Evolutionary conservation across 2,888 invertebrate genomes (phyloP).

Genomic region (Hartigia nigra): DNA sequence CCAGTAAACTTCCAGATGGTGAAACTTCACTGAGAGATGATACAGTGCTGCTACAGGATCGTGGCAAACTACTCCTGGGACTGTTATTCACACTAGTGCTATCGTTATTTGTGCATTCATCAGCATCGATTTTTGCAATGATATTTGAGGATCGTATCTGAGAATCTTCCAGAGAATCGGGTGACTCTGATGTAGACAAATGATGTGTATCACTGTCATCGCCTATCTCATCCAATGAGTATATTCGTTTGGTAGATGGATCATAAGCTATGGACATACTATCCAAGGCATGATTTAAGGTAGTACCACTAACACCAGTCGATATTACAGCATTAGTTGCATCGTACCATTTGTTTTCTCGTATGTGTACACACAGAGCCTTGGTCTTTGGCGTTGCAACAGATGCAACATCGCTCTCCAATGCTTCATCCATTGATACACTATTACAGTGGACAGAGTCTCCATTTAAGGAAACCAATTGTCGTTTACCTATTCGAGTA

Average conservation of each 20-base stretch:
- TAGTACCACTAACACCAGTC: slow-evolving; percentile 55
- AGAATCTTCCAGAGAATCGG: slow-evolving; percentile 69
- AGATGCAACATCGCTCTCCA: slow-evolving; percentile 53
- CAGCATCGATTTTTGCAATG: slow-evolving; percentile 34
- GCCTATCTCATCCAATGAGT: slow-evolving; percentile 67
- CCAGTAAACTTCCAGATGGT: slow-evolving; percentile 71
- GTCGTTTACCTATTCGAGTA: slow-evolving; percentile 49
- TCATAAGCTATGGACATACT: slow-evolving; percentile 81
- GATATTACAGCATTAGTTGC: slow-evolving; percentile 54
- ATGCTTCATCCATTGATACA: slow-evolving; percentile 52
- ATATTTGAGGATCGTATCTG: slow-evolving; percentile 56
- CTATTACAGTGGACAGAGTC: slow-evolving; percentile 57
- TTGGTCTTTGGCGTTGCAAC: slow-evolving; percentile 46
- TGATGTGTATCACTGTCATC: slow-evolving; percentile 54
- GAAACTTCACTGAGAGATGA: slow-evolving; percentile 80
- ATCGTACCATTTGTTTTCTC: slow-evolving; percentile 60
- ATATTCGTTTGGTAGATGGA: slow-evolving; percentile 79
- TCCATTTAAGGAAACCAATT: slow-evolving; percentile 56
- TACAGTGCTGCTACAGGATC: slow-evolving; percentile 70
- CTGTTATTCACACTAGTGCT: slow-evolving; percentile 47
- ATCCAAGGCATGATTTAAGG: slow-evolving; percentile 76
- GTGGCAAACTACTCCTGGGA: slow-evolving; percentile 53
- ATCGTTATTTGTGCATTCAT: slow-evolving; percentile 35
- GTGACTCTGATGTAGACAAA: slow-evolving; percentile 68
- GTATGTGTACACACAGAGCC: slow-evolving; percentile 56